Percentiles rank a stretch among this genome's conserved stretches.
Conservation (phyloP, 2,113 vertebrate genomes). For the Nothobranchius kuhntae region DNA sequence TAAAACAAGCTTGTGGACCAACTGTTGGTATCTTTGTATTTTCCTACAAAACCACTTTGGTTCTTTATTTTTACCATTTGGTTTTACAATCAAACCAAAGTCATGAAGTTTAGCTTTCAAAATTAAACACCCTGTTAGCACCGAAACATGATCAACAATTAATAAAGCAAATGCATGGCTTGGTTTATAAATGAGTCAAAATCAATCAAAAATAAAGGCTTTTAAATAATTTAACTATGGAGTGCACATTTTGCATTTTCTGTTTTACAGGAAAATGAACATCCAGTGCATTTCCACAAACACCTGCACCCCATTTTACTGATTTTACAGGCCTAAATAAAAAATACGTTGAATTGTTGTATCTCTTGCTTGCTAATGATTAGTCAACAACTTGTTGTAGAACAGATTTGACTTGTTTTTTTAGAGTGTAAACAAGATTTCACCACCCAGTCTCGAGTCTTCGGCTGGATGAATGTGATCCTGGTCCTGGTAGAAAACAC, state of each 20-base stretch:
- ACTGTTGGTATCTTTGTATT: no score
- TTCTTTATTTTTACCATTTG: no score
- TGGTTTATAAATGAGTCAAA: no score
- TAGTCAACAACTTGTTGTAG: slow-evolving; percentile 8
- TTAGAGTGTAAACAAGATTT: slow-evolving; percentile 28
- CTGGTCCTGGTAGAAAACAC: slow-evolving; percentile 59
- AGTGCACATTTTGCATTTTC: neutral
- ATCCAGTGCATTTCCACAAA: neutral
- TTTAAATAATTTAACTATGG: no score
- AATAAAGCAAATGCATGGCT: no score
- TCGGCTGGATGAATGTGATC: slow-evolving; percentile 48
- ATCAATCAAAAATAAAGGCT: no score
- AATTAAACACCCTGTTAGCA: neutral
- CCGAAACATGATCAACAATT: neutral
- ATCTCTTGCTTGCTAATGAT: slow-evolving; percentile 1
- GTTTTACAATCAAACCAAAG: no score
- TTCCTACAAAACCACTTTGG: no score
- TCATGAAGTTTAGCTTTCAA: no score
- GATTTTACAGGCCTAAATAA: neutral
- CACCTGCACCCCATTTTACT: neutral
- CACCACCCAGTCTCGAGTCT: slow-evolving; percentile 9
- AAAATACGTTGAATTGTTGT: no score
- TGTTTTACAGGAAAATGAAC: neutral
- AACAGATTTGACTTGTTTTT: slow-evolving; percentile 9
- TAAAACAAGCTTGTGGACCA: no score